Conservation (phyloP, 1,140 invertebrate genomes). For the Radopholus similis region DNA sequence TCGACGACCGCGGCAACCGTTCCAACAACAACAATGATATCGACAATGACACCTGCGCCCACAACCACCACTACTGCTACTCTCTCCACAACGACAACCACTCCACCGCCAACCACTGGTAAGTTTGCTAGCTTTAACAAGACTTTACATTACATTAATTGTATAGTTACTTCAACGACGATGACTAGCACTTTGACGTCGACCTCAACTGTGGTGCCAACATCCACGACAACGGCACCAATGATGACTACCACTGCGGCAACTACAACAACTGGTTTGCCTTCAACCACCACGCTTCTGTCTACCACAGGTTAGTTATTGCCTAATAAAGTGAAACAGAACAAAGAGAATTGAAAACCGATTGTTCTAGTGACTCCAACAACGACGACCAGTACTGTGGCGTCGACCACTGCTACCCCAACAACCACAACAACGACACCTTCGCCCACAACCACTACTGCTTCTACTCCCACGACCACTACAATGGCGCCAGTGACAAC, state of each 20-base stretch:
- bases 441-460: not conserved
- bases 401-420: not conserved
- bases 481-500: not conserved
- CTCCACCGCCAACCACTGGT: not conserved
- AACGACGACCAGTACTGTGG: not conserved
- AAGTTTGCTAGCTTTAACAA: no score
- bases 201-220: not conserved
- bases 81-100: not conserved
- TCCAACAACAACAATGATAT: not conserved
- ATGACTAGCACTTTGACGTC: no score
- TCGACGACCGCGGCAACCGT: not conserved
- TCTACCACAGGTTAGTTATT: no score
- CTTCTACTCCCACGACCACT: not conserved
- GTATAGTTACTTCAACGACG: no score
- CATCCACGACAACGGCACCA: not conserved
- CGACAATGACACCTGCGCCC: not conserved
- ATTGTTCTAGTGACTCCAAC: not conserved
- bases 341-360: no score
- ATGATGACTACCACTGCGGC: not conserved
- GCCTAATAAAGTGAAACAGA: no score
- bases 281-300: no score
- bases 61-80: not conserved
- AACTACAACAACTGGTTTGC: slow-evolving; percentile 4
- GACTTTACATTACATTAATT: no score
- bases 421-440: not conserved